Conservation (phyloP, 2,888 invertebrate genomes). For the Agapostemon virescens region DNA sequence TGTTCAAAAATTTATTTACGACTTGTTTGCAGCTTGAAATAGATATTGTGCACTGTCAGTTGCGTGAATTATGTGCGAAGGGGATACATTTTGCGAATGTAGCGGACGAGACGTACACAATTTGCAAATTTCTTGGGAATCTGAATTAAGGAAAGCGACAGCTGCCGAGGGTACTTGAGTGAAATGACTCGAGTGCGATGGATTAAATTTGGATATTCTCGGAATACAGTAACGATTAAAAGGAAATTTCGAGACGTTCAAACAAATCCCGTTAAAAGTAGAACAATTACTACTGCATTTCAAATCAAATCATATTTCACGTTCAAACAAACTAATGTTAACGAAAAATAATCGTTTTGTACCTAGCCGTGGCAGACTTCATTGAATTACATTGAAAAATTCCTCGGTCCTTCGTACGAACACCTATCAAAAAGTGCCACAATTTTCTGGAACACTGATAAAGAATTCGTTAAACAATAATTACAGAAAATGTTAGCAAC, state of each 20-base stretch:
- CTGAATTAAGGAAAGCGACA: slow-evolving; percentile 17
- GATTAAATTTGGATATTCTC: slow-evolving; percentile 37
- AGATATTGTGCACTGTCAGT: neutral
- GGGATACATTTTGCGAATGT: neutral
- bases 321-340: neutral
- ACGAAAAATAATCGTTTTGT: neutral
- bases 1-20: neutral
- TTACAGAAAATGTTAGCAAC: no score
- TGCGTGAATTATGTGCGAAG: neutral
- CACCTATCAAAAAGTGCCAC: no score
- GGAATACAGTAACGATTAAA: slow-evolving; percentile 11
- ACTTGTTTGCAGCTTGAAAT: neutral
- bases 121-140: slow-evolving; percentile 16
- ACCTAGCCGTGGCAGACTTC: no score
- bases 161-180: slow-evolving; percentile 20
- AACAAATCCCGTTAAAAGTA: neutral
- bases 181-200: slow-evolving; percentile 21
- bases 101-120: neutral
- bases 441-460: no score
- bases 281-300: neutral
- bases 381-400: no score
- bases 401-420: no score
- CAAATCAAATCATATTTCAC: neutral
- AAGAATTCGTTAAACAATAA: no score
- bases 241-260: neutral